Conservation (phyloP, 2,888 invertebrate genomes). For the Drosophila mimetica region DNA sequence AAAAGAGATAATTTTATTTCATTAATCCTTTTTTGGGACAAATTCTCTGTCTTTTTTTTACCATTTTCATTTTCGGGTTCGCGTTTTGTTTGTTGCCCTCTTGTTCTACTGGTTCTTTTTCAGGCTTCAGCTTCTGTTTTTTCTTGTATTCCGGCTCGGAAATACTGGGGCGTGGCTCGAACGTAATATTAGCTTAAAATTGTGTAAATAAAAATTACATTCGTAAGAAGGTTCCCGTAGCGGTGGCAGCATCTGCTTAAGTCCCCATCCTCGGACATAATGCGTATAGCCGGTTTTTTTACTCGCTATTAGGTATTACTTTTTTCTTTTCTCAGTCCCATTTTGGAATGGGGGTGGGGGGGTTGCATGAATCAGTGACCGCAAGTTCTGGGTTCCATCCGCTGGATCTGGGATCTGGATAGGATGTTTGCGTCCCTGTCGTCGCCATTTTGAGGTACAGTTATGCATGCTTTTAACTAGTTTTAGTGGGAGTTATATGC, state of each 20-base stretch:
- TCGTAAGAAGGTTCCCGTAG: constrained; percentile 67
- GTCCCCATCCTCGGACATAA: constrained; percentile 5
- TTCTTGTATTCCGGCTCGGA: constrained; percentile 31
- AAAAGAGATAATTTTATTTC: constrained; percentile 83
- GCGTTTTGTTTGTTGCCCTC: constrained; percentile 26
- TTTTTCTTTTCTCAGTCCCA: constrained; percentile 1
- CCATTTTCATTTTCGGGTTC: constrained; percentile 15
- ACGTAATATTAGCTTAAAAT: constrained; percentile 79
- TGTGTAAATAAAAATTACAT: constrained; percentile 80
- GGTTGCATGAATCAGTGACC: constrained; percentile 62
- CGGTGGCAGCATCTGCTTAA: constrained; percentile 22
- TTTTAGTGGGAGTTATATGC: too few species aligned
- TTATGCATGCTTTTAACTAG: neutral
- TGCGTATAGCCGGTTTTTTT: constrained; percentile 1
- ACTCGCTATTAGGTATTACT: too few species aligned
- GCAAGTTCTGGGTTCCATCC: constrained; percentile 50
- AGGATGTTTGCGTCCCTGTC: constrained; percentile 2
- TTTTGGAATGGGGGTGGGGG: constrained; percentile 5
- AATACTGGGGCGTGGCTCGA: constrained; percentile 68
- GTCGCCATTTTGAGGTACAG: constrained; percentile 22
- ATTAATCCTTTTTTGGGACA: constrained; percentile 83
- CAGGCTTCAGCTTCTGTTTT: constrained; percentile 29
- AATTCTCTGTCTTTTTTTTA: constrained; percentile 58
- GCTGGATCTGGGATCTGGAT: constrained; percentile 2
- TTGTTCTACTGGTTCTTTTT: constrained; percentile 19